Evolutionary conservation across 2,888 invertebrate genomes (phyloP).

Genomic region (Ametastegia equiseti): DNA sequence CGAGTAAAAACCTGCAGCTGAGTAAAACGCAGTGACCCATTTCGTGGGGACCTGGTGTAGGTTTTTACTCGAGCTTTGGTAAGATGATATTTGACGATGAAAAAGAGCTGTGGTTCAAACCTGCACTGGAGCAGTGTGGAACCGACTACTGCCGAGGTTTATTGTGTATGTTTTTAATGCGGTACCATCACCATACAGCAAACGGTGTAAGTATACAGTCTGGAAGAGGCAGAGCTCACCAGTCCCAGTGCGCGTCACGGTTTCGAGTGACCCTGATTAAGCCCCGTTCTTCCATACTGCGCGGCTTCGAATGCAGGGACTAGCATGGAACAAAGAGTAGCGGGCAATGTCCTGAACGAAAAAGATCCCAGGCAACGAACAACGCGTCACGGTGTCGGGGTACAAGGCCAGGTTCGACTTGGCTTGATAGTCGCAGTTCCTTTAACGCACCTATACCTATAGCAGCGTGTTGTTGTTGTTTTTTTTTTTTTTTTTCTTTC

Average conservation of each 20-base stretch:
- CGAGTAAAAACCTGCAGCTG: background rate
- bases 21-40: background rate
- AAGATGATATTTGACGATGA: background rate
- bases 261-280: constrained; percentile 20
- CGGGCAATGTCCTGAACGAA: constrained; percentile 18
- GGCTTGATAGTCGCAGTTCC: background rate
- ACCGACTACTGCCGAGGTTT: background rate
- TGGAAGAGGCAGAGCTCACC: background rate
- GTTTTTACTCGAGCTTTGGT: background rate
- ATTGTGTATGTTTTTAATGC: background rate
- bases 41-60: background rate
- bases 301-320: background rate
- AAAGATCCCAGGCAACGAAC: background rate
- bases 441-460: no score
- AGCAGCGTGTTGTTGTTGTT: no score
- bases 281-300: background rate
- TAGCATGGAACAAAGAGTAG: constrained; percentile 16
- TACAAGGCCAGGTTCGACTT: background rate
- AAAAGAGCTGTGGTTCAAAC: background rate
- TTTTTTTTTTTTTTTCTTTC: no score
- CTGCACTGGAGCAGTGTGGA: background rate
- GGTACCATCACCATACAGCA: background rate
- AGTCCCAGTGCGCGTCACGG: background rate
- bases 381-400: background rate
- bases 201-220: background rate